Conservation (phyloP, 2,113 vertebrate genomes). For the Oncorhynchus gorbuscha region DNA sequence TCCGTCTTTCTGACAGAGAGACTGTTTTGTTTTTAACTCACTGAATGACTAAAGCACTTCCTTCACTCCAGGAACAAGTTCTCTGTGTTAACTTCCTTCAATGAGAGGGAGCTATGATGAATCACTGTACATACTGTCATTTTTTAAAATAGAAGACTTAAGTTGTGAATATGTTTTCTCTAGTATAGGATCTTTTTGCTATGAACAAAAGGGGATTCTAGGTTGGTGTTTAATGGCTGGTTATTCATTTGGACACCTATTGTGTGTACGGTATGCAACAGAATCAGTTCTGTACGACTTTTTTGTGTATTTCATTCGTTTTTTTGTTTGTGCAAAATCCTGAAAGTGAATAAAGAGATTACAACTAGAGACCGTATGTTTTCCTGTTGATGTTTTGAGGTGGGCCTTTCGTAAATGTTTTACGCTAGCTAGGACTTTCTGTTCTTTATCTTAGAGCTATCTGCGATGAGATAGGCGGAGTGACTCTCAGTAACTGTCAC, state of each 20-base stretch:
- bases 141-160: slow-evolving; percentile 37
- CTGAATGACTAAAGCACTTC: slow-evolving; percentile 34
- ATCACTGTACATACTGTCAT: slow-evolving; percentile 54
- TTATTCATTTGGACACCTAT: slow-evolving; percentile 59
- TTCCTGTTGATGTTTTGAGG: background rate
- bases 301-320: slow-evolving; percentile 36
- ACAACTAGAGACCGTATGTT: slow-evolving; percentile 7
- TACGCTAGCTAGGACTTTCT: too few species aligned
- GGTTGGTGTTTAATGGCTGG: slow-evolving; percentile 47
- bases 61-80: slow-evolving; percentile 46
- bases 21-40: background rate
- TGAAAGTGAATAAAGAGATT: slow-evolving; percentile 57
- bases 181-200: slow-evolving; percentile 43
- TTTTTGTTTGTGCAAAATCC: slow-evolving; percentile 50
- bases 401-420: background rate
- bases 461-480: too few species aligned
- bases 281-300: slow-evolving; percentile 45
- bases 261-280: slow-evolving; percentile 33
- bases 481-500: too few species aligned
- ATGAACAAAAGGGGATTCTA: slow-evolving; percentile 65
- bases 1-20: background rate
- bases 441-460: background rate
- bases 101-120: background rate
- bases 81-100: slow-evolving; percentile 45
- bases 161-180: slow-evolving; percentile 60